Percentiles rank a stretch among this genome's conserved stretches.
phyloP scores from a whole-genome alignment of 2,113 vertebrate genomes.

The Chaetodon auriga region DNA sequence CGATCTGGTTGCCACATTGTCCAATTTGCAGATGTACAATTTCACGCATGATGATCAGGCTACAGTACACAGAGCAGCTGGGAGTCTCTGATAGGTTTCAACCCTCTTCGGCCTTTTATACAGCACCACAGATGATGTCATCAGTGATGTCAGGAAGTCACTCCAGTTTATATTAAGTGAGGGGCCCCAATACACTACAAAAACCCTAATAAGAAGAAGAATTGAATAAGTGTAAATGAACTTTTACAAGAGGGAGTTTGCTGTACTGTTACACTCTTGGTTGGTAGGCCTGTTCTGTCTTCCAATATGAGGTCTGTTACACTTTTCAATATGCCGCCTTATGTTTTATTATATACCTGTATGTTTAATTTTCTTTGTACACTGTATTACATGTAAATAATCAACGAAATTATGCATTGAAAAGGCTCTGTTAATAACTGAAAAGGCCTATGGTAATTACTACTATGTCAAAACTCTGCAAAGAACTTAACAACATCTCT shows the following conservation, averaged over 20 bases:
- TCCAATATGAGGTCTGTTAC: too few species aligned
- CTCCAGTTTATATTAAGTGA: not conserved
- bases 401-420: not conserved
- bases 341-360: not conserved
- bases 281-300: not conserved
- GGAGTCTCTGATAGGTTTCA: constrained; percentile 54
- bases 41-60: constrained; percentile 91
- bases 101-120: constrained; percentile 67
- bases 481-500: not conserved
- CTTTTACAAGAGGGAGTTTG: not conserved
- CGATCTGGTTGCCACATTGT: constrained; percentile 99
- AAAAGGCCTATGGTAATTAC: not conserved
- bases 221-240: not conserved
- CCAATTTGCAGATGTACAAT: constrained; percentile 98
- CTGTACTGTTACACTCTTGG: not conserved
- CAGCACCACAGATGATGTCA: constrained; percentile 73
- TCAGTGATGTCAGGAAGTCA: constrained; percentile 60
- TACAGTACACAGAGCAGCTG: constrained; percentile 62
- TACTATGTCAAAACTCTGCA: not conserved
- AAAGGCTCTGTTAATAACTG: not conserved
- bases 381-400: not conserved
- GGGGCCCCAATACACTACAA: not conserved
- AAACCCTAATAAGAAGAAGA: not conserved
- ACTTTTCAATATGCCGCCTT: not conserved
- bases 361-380: not conserved